A percentile compares a stretch with the other conserved stretches of the same genome.
These are phyloP conservation scores for Drosophila affinis DNA, from an alignment of 2,888 invertebrate species.

Conservation along the genomic window DNA sequence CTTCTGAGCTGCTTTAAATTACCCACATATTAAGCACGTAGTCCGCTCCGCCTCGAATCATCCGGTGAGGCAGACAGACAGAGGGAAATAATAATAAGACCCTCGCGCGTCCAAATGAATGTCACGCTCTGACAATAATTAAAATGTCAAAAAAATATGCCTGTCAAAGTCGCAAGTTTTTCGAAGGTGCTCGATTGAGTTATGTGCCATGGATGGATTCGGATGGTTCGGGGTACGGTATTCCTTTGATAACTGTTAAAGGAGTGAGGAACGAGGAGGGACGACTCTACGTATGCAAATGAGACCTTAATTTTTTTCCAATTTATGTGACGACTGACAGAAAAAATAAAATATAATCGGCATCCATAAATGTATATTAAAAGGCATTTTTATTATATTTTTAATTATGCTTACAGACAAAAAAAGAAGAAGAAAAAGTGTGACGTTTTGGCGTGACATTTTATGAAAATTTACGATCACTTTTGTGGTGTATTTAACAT, in stretches of 20 bases:
- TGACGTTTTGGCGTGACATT: constrained; percentile 59
- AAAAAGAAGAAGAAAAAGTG: constrained; percentile 24
- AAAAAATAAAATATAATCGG: constrained; percentile 43
- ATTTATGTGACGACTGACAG: constrained; percentile 59
- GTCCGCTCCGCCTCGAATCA: constrained; percentile 3
- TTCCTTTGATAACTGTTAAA: constrained; percentile 33
- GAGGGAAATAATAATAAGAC: constrained; percentile 33
- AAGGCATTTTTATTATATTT: constrained; percentile 50
- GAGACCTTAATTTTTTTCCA: constrained; percentile 65
- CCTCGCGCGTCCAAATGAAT: constrained; percentile 20
- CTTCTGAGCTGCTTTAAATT: constrained; percentile 79
- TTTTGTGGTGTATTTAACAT: constrained; percentile 67
- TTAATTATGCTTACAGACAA: constrained; percentile 63
- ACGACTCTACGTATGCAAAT: constrained; percentile 62
- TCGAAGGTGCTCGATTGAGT: constrained; percentile 67
- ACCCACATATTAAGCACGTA: constrained; percentile 69
- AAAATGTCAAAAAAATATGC: constrained; percentile 73
- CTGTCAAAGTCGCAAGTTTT: constrained; percentile 58
- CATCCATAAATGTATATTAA: constrained; percentile 44
- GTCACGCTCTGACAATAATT: constrained; percentile 74
- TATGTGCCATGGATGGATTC: constrained; percentile 44
- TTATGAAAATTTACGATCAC: constrained; percentile 64
- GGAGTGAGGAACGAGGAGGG: constrained; percentile 10
- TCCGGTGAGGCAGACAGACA: not conserved
- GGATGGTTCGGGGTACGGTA: constrained; percentile 12